Base-by-base conservation (phyloP, 2,797 vertebrate genomes). In the Eptatretus atami region DNA sequence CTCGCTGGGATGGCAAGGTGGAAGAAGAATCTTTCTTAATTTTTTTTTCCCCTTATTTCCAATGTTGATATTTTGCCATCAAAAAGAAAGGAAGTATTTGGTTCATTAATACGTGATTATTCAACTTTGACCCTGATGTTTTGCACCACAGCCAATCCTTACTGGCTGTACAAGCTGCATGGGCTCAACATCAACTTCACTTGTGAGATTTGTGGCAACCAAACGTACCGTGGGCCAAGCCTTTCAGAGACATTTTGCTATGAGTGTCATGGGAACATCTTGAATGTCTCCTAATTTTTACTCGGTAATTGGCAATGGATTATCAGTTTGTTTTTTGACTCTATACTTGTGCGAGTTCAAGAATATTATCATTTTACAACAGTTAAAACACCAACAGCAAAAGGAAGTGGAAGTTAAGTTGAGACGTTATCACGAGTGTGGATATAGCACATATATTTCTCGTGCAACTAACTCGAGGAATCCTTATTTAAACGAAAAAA, bases 131-230 rank as follows among this genome's bases (percentile, higher is more conserved):
- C 31, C 31, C 31, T 64, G 24, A 64, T 1, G 67, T 53, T 67
- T 66, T 67, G 25, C 10, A 12, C 9, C 73, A 3, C 68, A 98
- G 86, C 87, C 90, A 0, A 96, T 96, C 63, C 88, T 0, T 93
- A 94, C 74, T 96, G 90, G 87, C 67, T 96, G 4, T 95, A 95
- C 53, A 96, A 96, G 68, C 76, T 93, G 2, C 90, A 96, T 0
- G 87, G 90, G 1, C 74, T 95, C 54, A 98, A 98, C 72, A 95
- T 98, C 77, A 98, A 95, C 76, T 95, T 95, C 77, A 98, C 95
- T 71, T 98, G 90, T 75, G 88, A 98, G 76, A 98, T 98, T 55
- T 98, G 88, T 69, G 87, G 88, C 5, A 98, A 98, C 76, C 95
- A 92, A 74, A 98, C 86, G 1, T 98, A 98, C 78, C 73, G 86